These are phyloP conservation scores for Tenthredo distinguenda DNA, from an alignment of 2,888 invertebrate genomes.

Conservation along the genomic window DNA sequence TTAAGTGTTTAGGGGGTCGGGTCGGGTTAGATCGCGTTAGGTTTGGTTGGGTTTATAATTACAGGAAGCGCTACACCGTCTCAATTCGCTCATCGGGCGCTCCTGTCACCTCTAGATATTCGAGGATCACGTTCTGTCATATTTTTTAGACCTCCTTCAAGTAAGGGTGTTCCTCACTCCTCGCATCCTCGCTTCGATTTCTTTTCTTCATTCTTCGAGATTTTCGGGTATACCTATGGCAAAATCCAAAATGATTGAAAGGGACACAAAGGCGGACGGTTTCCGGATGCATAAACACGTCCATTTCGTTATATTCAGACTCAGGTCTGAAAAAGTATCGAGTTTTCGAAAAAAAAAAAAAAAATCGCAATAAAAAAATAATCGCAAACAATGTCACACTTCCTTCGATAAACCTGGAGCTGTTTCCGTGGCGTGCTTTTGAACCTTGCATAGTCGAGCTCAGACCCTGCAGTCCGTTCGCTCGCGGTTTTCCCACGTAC, in stretches of 20 bases:
- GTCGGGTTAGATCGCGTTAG: not conserved
- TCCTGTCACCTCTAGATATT: conserved; percentile 17
- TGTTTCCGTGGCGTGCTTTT: not conserved
- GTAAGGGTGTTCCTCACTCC: not conserved
- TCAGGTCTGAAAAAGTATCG: not conserved
- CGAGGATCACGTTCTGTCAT: not conserved
- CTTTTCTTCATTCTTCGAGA: conserved; percentile 45
- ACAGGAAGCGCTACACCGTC: conserved; percentile 49
- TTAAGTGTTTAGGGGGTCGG: conserved; percentile 47
- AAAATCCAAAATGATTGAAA: not conserved
- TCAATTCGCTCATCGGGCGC: conserved; percentile 8
- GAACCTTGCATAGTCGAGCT: not conserved
- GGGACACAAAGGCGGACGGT: not conserved
- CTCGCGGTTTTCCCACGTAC: not conserved
- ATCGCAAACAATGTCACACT: not conserved
- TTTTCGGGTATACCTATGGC: not conserved
- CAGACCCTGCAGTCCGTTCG: not conserved
- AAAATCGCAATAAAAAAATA: too few relatives aligned
- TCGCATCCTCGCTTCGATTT: conserved; percentile 28
- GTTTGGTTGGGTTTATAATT: conserved; percentile 48
- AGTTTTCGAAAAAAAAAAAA: not conserved
- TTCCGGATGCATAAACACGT: not conserved
- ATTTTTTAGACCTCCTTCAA: conserved; percentile 20
- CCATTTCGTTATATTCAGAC: not conserved
- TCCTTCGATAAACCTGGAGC: not conserved